These are phyloP conservation scores for Cynopterus brachyotis DNA, from an alignment of 2,113 vertebrate genomes.

Conservation along the genomic window DNA sequence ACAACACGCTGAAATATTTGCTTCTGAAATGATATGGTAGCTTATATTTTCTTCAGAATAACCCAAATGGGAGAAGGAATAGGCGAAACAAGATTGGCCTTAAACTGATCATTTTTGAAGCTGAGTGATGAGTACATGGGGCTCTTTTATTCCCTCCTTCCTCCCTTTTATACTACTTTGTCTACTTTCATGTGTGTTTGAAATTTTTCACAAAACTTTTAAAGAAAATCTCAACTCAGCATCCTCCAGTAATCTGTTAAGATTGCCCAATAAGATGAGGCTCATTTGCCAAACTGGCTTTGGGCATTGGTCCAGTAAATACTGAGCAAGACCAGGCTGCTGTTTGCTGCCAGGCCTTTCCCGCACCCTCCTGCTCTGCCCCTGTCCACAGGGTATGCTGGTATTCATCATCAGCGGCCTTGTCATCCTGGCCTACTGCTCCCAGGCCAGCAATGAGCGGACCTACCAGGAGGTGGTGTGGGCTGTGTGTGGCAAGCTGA, in stretches of 20 bases:
- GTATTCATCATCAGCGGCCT: constrained; percentile 96
- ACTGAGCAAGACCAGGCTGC: neutral
- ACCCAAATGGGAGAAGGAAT: neutral
- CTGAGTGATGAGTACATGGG: neutral
- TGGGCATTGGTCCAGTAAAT: neutral
- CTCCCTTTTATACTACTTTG: neutral
- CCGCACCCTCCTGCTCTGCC: neutral
- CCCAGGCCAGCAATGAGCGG: constrained; percentile 92
- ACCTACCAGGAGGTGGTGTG: constrained; percentile 99
- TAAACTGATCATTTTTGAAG: neutral
- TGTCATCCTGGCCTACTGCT: constrained; percentile 96
- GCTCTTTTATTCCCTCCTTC: no score
- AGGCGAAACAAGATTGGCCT: neutral
- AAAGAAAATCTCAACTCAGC: neutral
- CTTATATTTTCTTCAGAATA: neutral
- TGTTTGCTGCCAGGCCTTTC: neutral
- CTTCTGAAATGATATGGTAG: neutral
- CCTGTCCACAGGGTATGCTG: constrained; percentile 89
- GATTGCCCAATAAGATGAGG: neutral
- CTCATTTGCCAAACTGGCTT: neutral
- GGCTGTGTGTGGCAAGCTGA: constrained; percentile 92
- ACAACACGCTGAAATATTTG: neutral
- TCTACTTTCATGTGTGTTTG: neutral
- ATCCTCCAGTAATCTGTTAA: neutral
- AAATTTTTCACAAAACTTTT: neutral